These are phyloP conservation scores for Pyrrhosoma nymphula DNA, from an alignment of 2,888 invertebrate species.

Conservation along the genomic window DNA sequence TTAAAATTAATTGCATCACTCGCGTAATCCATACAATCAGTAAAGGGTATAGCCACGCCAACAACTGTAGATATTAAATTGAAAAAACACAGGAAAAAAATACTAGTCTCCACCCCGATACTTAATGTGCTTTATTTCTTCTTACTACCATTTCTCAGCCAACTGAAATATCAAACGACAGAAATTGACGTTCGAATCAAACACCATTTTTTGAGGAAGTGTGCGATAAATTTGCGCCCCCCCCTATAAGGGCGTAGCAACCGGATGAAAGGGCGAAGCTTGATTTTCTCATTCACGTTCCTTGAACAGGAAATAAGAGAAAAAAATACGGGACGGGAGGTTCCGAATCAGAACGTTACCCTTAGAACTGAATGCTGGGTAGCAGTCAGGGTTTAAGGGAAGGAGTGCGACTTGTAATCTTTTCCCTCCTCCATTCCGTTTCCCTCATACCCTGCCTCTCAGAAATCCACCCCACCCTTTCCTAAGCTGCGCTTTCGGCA, in stretches of 20 bases:
- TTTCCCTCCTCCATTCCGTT: not conserved
- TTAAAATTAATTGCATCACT: no score
- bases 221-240: not conserved
- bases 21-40: no score
- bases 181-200: constrained; percentile 4
- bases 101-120: no score
- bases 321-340: not conserved
- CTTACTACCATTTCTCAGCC: not conserved
- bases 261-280: not conserved
- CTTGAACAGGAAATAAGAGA: constrained; percentile 15
- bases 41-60: no score
- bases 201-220: not conserved
- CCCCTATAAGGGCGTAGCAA: not conserved
- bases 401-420: not conserved
- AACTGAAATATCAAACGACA: not conserved
- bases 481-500: not conserved
- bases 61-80: no score
- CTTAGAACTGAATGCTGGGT: not conserved
- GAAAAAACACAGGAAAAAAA: no score
- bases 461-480: not conserved
- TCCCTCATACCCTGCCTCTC: not conserved
- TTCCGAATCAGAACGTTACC: constrained; percentile 22
- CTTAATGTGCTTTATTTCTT: not conserved
- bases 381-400: not conserved
- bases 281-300: constrained; percentile 7